phyloP scores from a whole-genome alignment of 2,113 vertebrate species.

The Ceyx melanurus region DNA sequence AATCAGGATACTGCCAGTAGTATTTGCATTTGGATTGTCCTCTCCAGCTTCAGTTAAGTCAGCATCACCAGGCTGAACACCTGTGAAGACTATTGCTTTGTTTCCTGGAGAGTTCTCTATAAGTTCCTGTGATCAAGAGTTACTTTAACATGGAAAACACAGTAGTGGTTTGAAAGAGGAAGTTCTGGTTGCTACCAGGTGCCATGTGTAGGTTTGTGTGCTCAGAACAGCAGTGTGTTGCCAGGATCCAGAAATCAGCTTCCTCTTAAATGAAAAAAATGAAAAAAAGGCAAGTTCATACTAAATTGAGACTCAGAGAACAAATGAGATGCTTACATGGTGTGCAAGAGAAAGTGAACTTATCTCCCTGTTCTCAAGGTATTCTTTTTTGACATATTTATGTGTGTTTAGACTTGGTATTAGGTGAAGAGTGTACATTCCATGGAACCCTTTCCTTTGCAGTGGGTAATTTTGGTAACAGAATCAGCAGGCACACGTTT shows the following conservation, averaged over 20 bases:
- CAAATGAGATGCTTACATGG: neutral
- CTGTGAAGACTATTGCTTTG: neutral
- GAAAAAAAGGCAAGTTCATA: neutral
- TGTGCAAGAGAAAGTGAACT: neutral
- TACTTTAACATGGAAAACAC: conserved; percentile 30
- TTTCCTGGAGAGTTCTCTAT: conserved; percentile 32
- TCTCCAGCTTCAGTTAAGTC: neutral
- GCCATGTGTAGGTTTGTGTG: conserved; percentile 3
- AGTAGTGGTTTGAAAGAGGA: conserved; percentile 60
- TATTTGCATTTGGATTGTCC: neutral
- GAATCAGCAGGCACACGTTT: neutral
- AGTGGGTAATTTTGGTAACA: neutral
- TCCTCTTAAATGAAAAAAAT: neutral
- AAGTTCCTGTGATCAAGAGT: conserved; percentile 32
- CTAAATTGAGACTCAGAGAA: neutral
- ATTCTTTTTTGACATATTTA: neutral
- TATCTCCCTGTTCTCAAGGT: neutral
- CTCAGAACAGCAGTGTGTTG: neutral
- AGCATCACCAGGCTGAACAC: neutral
- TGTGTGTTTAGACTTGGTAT: neutral
- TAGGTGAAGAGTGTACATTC: neutral
- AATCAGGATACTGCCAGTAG: neutral
- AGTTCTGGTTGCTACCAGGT: conserved; percentile 48
- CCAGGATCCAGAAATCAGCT: conserved; percentile 32
- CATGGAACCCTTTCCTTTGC: neutral